Evolutionary conservation across 2,888 invertebrate genomes (phyloP), one percentile per base, ranked within the genome.

Genomic region (Chouioia cunea): DNA sequence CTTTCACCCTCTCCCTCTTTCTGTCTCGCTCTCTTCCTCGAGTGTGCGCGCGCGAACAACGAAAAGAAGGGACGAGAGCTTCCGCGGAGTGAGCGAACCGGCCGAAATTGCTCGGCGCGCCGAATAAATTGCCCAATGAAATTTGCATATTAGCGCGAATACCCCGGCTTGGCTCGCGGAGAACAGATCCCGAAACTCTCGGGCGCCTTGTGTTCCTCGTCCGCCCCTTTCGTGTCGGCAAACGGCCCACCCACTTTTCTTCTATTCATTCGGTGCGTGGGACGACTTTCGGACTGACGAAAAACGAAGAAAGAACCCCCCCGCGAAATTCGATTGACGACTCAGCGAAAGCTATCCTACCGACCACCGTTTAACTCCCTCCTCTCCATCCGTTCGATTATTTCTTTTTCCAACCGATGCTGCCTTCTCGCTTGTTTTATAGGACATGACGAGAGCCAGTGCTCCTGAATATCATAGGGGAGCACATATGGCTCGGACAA

Each of bases 101-200:
- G 52, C 68, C 71, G 66, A 66, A 71, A 71, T 71, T 71, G 69
- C 71, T 67, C 65, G 27, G 65, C 71, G 68, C 68, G 59, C 63
- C 65, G 71, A 74, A 74, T 71, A 74, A 74, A 74, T 74, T 74
- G 71, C 74, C 70, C 70, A 66, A 71, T 71, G 71, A 74, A 74
- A 74, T 74, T 74, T 74, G 69, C 74, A 74, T 74, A 69, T 71
- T 74, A 71, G 66, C 71, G 69, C 64, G 70, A 70, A 70, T 67
- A 70, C 63, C 63, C n/a, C 27, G 46, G 27, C 27, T 27, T 6
- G 27, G 6, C 27, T 27, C 18, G 58, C 20, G 0, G 50, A 27
- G 27, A 27, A 6, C 27, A 27, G 27, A 27, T 27, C 27, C 18
- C 20, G 52, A 53, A 52, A 56, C 43, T 48, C 57, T 14, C 18